Evolutionary conservation across 2,113 vertebrate genomes (phyloP).

Genomic region (Sigmodon hispidus): DNA sequence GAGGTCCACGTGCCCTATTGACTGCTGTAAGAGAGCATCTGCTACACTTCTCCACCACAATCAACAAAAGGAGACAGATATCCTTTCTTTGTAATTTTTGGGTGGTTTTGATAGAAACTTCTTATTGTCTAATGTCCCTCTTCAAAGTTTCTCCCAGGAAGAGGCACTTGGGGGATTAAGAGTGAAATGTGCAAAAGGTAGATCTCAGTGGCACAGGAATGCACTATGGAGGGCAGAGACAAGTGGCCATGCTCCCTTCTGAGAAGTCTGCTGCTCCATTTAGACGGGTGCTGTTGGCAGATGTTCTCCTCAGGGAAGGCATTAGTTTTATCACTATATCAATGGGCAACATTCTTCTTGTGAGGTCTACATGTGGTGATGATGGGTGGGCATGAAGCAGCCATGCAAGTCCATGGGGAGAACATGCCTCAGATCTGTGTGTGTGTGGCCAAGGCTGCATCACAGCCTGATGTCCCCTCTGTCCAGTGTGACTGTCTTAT

Average conservation of each 20-base stretch:
- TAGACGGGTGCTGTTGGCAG: background rate
- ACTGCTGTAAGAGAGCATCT: background rate
- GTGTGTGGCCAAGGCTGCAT: too few relatives aligned
- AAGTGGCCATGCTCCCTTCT: background rate
- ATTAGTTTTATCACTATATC: background rate
- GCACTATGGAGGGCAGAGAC: background rate
- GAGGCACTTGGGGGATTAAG: background rate
- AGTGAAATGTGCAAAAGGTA: background rate
- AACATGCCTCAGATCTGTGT: background rate
- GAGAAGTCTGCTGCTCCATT: background rate
- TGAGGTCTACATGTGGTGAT: accelerated
- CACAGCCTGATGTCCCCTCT: background rate
- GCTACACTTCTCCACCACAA: background rate
- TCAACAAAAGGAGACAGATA: background rate
- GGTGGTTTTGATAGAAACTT: background rate
- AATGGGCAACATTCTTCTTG: accelerated
- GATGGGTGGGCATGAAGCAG: background rate
- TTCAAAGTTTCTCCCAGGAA: background rate
- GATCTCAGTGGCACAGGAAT: background rate
- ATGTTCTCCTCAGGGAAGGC: background rate
- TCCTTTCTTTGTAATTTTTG: background rate
- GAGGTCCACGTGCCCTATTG: accelerated
- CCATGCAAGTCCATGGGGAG: background rate
- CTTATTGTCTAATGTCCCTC: too few relatives aligned
- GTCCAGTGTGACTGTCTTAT: background rate